These are phyloP conservation scores for Epistrophe eligans DNA, from an alignment of 2,888 invertebrate species.

Conservation along the genomic window DNA sequence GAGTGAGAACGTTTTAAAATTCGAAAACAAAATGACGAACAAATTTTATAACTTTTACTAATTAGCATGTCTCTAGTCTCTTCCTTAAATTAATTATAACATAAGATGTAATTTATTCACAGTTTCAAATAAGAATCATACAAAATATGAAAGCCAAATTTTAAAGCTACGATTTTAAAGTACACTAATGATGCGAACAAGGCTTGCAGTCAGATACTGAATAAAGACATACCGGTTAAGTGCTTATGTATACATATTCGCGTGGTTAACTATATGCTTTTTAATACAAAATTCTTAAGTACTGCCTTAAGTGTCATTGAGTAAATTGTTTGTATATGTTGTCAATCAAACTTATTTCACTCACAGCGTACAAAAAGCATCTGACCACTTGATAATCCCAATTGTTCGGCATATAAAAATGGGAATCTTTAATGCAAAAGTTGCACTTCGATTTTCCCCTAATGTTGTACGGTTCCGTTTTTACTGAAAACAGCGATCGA, in stretches of 20 bases:
- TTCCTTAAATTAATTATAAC: too few relatives aligned
- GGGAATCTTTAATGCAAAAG: constrained; percentile 34
- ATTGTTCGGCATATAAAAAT: constrained; percentile 51
- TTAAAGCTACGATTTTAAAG: too few relatives aligned
- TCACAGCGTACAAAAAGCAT: constrained; percentile 40
- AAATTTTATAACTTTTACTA: too few relatives aligned
- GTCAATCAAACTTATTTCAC: constrained; percentile 67
- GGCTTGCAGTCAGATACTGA: background rate
- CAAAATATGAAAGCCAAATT: too few relatives aligned
- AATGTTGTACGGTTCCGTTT: constrained; percentile 5
- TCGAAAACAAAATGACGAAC: too few relatives aligned
- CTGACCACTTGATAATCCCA: constrained; percentile 54
- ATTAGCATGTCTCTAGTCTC: too few relatives aligned
- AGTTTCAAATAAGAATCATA: too few relatives aligned
- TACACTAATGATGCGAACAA: background rate
- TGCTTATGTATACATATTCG: background rate
- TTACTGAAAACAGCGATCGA: background rate
- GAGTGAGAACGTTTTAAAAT: too few relatives aligned
- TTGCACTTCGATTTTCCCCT: constrained; percentile 42
- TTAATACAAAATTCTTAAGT: constrained; percentile 4
- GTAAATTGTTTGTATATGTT: constrained; percentile 66
- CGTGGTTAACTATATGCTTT: background rate
- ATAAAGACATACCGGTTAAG: background rate
- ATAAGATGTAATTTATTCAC: too few relatives aligned
- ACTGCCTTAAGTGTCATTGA: constrained; percentile 50